These are phyloP conservation scores for Arrhamphus sclerolepis DNA, from an alignment of 2,797 vertebrate genomes.

Conservation along the genomic window DNA sequence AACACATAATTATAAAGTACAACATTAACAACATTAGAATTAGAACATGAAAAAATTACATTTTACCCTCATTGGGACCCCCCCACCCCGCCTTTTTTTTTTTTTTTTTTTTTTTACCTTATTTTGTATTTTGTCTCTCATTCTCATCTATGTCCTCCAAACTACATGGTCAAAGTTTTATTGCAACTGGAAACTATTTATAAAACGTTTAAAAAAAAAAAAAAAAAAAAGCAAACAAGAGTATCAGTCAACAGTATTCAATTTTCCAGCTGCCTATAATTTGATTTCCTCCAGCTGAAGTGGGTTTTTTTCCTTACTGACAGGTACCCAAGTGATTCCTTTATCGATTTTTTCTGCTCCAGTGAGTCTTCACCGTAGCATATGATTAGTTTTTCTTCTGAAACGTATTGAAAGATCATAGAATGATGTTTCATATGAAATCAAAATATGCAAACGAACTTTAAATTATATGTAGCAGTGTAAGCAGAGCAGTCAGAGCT, in stretches of 20 bases:
- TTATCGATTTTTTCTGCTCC: conserved; percentile 44
- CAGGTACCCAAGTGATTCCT: conserved; percentile 27
- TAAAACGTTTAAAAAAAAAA: conserved; percentile 19
- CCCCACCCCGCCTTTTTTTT: neutral
- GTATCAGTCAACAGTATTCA: conserved; percentile 35
- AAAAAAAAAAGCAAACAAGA: conserved; percentile 21
- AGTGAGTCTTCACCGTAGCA: conserved; percentile 54
- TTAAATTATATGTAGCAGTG: conserved; percentile 56
- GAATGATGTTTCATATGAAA: conserved; percentile 35
- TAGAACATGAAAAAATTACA: conserved; percentile 60
- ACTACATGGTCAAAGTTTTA: conserved; percentile 47
- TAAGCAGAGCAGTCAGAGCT: conserved; percentile 35
- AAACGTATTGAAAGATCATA: conserved; percentile 32
- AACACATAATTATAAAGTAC: conserved; percentile 72
- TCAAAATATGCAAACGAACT: conserved; percentile 48
- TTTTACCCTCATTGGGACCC: conserved; percentile 34
- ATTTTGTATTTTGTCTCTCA: conserved; percentile 32
- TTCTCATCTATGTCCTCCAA: conserved; percentile 31
- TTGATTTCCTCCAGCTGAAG: conserved; percentile 40
- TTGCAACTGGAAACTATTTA: conserved; percentile 59
- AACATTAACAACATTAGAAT: conserved; percentile 71
- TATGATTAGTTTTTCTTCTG: conserved; percentile 41
- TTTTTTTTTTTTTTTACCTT: conserved; percentile 8
- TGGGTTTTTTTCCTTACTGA: conserved; percentile 24
- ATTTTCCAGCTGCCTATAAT: conserved; percentile 32